Evolutionary conservation across 2,113 vertebrate species (phyloP), one percentile per base, ranked within the genome.

Genomic region (Hoplias malabaricus): DNA sequence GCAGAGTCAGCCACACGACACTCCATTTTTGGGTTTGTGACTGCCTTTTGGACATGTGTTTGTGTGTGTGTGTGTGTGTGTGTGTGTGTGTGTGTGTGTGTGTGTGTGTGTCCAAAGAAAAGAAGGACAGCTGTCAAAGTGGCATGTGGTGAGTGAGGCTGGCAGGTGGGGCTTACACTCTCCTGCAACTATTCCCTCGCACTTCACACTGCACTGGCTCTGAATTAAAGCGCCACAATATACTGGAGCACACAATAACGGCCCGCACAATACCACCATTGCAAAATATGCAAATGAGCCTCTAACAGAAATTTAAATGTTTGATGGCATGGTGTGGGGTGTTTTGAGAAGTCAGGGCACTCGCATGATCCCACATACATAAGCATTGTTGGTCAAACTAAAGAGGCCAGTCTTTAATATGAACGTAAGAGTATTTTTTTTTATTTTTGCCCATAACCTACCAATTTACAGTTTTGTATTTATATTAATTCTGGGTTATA

Each of bases 101-200:
- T 87, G 85, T 84, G 25, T 83, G 75, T 42, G 14, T 77, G 73
- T 90, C 84, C 79, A 78, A 84, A 78, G 86, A 90, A 88, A 79
- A 79, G 83, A 85, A 83, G 88, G 90, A 90, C 91, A 92, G 89
- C 90, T 91, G 89, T 91, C 91, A 89, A 89, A 89, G 82, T 82
- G 54, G 66, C 31, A 75, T 23, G 69, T 72, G 7, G 6, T 89
- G 90, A 91, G 82, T 81, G 86, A 88, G 86, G 85, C 88, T 84
- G 85, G 87, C 89, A 91, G 89, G 90, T 91, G 91, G 90, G 79
- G 79, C 75, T 72, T 65, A 80, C 46, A 57, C 53, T 34, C 70
- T 84, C 75, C 67, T 4, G 31, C 76, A 77, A 80, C 61, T 16
- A 50, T 73, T 78, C 57, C 73, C 79, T 73, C 63, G n/a, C 33